A percentile compares a stretch with the other conserved stretches of the same genome.
Evolutionary conservation across 37 sponge, comb jelly and placozoan species (phyloP).

Genomic region (Diacarnus erythraeanus): DNA sequence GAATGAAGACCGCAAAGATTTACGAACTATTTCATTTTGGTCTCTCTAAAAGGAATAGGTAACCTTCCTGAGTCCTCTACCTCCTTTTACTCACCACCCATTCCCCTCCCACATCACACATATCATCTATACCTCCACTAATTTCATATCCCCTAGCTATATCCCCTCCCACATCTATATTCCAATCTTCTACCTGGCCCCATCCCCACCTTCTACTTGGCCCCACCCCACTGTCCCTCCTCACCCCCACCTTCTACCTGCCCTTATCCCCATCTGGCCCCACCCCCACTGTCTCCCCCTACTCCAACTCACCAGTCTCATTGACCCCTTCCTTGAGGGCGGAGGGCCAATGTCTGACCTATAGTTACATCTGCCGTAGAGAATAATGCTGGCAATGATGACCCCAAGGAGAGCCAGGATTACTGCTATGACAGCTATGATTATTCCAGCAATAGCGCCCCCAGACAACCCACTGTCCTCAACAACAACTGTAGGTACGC

Average conservation of each 20-base stretch:
- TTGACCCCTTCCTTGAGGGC: slow-evolving; percentile 20
- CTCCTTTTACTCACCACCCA: slow-evolving; percentile 15
- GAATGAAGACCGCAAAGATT: neutral
- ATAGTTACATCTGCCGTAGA: slow-evolving; percentile 5
- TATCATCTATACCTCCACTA: neutral
- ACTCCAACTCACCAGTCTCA: neutral
- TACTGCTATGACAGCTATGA: slow-evolving; percentile 16
- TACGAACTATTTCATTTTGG: neutral
- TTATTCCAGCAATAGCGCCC: slow-evolving; percentile 48
- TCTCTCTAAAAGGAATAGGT: neutral
- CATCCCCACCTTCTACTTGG: slow-evolving; percentile 9
- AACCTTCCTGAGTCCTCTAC: neutral
- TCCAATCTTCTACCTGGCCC: neutral
- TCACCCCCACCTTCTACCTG: neutral
- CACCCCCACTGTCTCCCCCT: neutral
- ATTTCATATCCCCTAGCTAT: neutral
- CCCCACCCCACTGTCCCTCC: neutral
- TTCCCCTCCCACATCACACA: slow-evolving; percentile 18
- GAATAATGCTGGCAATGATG: slow-evolving; percentile 8
- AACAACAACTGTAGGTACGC: neutral
- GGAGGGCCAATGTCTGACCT: slow-evolving; percentile 19
- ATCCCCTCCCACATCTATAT: neutral
- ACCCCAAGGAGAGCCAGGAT: slow-evolving; percentile 9
- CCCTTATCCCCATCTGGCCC: neutral
- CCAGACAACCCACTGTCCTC: slow-evolving; percentile 20